These are phyloP conservation scores for Acinonyx jubatus DNA, from an alignment of 2,113 vertebrate genomes.

Conservation along the genomic window DNA sequence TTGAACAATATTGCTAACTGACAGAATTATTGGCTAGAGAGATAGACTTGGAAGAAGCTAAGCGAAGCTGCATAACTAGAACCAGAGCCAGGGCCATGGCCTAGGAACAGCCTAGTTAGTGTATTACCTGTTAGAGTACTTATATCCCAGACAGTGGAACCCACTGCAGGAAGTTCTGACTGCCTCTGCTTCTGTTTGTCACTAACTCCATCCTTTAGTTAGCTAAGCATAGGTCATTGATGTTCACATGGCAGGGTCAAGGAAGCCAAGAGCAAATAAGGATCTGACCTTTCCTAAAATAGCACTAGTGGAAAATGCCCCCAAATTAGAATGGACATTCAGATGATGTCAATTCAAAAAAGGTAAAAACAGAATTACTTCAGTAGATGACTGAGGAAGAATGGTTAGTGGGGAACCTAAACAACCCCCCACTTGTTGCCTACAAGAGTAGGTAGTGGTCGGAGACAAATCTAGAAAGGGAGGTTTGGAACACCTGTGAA, in stretches of 20 bases:
- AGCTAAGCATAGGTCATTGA: background rate
- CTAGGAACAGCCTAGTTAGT: background rate
- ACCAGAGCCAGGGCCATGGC: background rate
- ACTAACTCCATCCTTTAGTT: background rate
- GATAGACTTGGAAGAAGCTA: background rate
- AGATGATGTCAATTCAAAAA: background rate
- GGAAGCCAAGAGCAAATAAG: background rate
- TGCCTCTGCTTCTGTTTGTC: background rate
- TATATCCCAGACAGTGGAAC: background rate
- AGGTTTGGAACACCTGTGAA: background rate
- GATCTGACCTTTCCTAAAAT: background rate
- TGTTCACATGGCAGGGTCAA: background rate
- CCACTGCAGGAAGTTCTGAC: background rate
- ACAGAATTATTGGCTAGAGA: slow-evolving; percentile 4
- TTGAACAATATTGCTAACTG: background rate
- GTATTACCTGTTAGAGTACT: background rate
- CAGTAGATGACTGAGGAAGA: background rate
- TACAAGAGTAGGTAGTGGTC: background rate
- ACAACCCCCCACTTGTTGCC: background rate
- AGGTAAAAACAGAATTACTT: background rate
- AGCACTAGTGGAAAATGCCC: background rate
- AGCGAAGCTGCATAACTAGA: background rate
- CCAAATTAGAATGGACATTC: background rate
- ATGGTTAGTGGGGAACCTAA: background rate
- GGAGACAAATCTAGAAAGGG: background rate